These are phyloP conservation scores for Tiaroga cobitis DNA, from an alignment of 2,797 vertebrate species.

Conservation along the genomic window DNA sequence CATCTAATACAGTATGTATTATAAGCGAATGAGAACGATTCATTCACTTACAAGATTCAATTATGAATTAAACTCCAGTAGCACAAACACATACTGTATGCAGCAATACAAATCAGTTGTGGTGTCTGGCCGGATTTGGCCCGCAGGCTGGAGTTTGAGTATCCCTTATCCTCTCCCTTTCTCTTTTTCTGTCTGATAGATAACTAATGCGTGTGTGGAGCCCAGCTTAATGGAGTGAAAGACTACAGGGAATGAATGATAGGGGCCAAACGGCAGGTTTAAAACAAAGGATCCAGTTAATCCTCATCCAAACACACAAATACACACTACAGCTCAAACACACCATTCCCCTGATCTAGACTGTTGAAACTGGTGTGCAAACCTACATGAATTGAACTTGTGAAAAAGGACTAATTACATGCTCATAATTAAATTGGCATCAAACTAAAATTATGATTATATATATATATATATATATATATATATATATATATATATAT, in stretches of 20 bases:
- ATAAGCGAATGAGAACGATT: neutral
- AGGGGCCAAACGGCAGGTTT: constrained; percentile 72
- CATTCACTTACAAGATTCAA: neutral
- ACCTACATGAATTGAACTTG: neutral
- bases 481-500: neutral
- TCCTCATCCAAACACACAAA: constrained; percentile 38
- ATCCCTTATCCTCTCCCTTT: neutral
- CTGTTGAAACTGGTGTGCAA: neutral
- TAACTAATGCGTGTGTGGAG: neutral
- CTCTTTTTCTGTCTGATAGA: neutral
- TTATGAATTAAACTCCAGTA: neutral
- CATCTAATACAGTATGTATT: neutral
- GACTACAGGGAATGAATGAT: constrained; percentile 74
- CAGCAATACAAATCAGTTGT: neutral
- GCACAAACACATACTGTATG: neutral
- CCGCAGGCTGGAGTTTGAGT: neutral
- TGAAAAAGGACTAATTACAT: neutral
- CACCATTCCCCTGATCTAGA: constrained; percentile 59
- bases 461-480: neutral
- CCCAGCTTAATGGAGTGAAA: constrained; percentile 57
- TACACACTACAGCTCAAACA: neutral
- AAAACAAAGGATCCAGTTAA: constrained; percentile 64
- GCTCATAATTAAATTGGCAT: neutral
- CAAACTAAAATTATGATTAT: neutral
- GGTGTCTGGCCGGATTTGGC: neutral